These are phyloP conservation scores for Microctenopoma lineatum DNA, from an alignment of 2,797 vertebrate genomes.

Conservation along the genomic window DNA sequence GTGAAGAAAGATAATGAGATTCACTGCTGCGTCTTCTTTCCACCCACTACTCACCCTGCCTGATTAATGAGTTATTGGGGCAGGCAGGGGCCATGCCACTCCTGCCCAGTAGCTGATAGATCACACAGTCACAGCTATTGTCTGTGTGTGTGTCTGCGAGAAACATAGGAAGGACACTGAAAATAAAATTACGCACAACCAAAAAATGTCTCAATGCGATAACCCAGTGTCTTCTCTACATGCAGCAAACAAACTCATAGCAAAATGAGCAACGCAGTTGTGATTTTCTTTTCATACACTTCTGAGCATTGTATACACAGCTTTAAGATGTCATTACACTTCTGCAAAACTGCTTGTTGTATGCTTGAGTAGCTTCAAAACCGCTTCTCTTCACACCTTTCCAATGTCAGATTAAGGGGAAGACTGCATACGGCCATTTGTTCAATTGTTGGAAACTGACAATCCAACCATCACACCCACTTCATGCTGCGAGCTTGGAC, in stretches of 20 bases:
- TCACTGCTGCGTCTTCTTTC: slow-evolving; percentile 58
- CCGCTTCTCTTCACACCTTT: too few species aligned
- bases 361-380: too few species aligned
- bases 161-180: slow-evolving; percentile 26
- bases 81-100: slow-evolving; percentile 49
- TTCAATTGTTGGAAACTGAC: too few species aligned
- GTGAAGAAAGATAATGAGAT: slow-evolving; percentile 72
- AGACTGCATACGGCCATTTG: too few species aligned
- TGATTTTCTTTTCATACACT: neutral
- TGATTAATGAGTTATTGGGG: slow-evolving; percentile 73
- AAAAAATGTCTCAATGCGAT: slow-evolving; percentile 15
- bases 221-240: slow-evolving; percentile 8
- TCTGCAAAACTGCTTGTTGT: too few species aligned
- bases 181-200: neutral
- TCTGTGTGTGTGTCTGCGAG: slow-evolving; percentile 22
- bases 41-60: slow-evolving; percentile 59
- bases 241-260: neutral
- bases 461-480: too few species aligned
- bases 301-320: neutral
- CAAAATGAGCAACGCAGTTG: neutral
- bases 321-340: neutral
- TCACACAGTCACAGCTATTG: slow-evolving; percentile 40
- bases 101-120: slow-evolving; percentile 63
- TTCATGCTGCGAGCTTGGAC: too few species aligned
- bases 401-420: too few species aligned